Conservation (phyloP, 35 echinoderm and acorn worm genomes). For the Lytechinus pictus region DNA sequence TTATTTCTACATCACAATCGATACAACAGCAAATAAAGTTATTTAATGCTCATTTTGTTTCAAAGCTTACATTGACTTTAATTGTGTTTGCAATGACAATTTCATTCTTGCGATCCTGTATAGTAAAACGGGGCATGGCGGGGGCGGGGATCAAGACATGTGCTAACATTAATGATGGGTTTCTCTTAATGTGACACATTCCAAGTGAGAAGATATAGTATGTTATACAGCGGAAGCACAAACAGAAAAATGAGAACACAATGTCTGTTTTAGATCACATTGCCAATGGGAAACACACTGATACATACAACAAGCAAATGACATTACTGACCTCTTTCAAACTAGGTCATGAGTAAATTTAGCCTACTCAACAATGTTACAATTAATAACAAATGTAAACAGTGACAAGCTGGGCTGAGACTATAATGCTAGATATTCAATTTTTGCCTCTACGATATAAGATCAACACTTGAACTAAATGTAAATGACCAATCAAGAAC, state of each 20-base stretch:
- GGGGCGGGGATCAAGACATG: background rate
- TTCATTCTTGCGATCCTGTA: no score
- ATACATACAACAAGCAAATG: background rate
- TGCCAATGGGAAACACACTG: background rate
- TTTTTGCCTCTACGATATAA: no score
- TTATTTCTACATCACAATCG: no score
- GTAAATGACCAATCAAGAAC: no score
- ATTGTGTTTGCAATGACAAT: no score
- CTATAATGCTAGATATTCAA: no score
- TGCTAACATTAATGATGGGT: background rate
- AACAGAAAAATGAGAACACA: background rate
- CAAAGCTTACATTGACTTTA: no score
- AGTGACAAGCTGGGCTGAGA: background rate
- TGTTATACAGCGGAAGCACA: background rate
- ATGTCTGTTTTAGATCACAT: background rate
- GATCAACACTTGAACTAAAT: no score
- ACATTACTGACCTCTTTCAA: background rate
- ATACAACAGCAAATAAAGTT: no score
- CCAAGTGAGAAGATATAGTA: background rate
- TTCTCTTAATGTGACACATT: slow-evolving; percentile 5
- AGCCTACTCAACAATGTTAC: background rate
- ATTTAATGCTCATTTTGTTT: no score
- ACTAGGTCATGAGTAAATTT: background rate
- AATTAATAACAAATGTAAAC: background rate
- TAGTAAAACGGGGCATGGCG: background rate